Conservation (phyloP, 2,797 vertebrate species). For the Nannoperca australis region DNA sequence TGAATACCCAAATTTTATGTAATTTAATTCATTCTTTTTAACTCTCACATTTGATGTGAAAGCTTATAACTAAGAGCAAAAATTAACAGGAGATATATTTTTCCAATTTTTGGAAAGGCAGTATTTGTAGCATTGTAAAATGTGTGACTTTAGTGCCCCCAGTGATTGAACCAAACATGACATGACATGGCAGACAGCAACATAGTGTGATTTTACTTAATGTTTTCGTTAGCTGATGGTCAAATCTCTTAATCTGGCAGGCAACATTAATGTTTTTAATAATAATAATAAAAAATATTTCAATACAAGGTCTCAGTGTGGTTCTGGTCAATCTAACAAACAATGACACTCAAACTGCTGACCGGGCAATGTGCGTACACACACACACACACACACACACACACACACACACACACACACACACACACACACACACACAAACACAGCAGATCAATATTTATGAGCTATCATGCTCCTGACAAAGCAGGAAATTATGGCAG, state of each 20-base stretch:
- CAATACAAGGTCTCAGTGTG: neutral
- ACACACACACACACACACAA: constrained; percentile 26
- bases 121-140: too few relatives aligned
- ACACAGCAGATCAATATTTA: constrained; percentile 65
- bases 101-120: too few relatives aligned
- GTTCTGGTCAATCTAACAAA: constrained; percentile 28
- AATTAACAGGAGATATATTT: too few relatives aligned
- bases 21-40: too few relatives aligned
- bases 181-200: neutral
- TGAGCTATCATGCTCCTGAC: constrained; percentile 58
- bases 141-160: too few relatives aligned
- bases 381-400: constrained; percentile 21
- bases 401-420: constrained; percentile 31
- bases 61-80: too few relatives aligned
- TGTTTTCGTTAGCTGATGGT: neutral
- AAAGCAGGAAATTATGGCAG: constrained; percentile 58
- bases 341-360: constrained; percentile 47
- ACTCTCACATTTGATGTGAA: too few relatives aligned
- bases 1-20: too few relatives aligned
- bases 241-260: neutral
- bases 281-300: too few relatives aligned
- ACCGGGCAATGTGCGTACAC: constrained; percentile 6
- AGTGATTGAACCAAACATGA: neutral
- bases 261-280: constrained; percentile 24
- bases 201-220: neutral